phyloP scores from a whole-genome alignment of 64 coral and sea anemone species.

The Orbicella faveolata region DNA sequence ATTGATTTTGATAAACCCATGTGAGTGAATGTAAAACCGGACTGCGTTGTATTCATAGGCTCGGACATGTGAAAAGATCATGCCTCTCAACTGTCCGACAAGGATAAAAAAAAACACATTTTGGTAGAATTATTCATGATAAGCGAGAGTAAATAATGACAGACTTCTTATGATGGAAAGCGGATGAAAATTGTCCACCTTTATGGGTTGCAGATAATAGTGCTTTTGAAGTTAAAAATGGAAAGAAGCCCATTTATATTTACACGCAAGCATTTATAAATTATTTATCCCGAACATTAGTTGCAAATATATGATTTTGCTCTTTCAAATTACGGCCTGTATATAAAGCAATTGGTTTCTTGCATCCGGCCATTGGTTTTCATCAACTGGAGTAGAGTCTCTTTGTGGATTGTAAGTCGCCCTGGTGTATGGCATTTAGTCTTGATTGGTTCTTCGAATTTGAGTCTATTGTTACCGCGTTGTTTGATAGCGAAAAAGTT shows the following conservation, averaged over 20 bases:
- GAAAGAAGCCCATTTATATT: slow-evolving; percentile 3
- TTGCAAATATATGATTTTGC: not conserved
- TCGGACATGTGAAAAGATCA: not conserved
- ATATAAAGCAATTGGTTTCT: slow-evolving; percentile 1
- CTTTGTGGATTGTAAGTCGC: not conserved
- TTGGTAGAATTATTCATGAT: not conserved
- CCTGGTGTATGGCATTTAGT: not conserved
- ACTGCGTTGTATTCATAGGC: not conserved
- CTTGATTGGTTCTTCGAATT: not conserved
- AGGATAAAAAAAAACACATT: not conserved
- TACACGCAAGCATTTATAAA: not conserved
- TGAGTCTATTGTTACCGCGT: not conserved
- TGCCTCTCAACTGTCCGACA: not conserved
- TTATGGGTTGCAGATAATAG: not conserved
- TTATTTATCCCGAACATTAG: slow-evolving; percentile 15
- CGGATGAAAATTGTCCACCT: not conserved
- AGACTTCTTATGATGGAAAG: not conserved
- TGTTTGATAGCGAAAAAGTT: not conserved
- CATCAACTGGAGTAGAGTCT: not conserved
- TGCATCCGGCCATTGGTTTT: not conserved
- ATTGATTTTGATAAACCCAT: not conserved
- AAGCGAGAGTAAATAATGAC: not conserved
- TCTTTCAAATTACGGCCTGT: slow-evolving; percentile 24
- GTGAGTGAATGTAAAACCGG: not conserved
- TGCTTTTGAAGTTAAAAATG: not conserved